Base-by-base conservation (phyloP, 2,888 invertebrate genomes). In the Eledona agricola region DNA sequence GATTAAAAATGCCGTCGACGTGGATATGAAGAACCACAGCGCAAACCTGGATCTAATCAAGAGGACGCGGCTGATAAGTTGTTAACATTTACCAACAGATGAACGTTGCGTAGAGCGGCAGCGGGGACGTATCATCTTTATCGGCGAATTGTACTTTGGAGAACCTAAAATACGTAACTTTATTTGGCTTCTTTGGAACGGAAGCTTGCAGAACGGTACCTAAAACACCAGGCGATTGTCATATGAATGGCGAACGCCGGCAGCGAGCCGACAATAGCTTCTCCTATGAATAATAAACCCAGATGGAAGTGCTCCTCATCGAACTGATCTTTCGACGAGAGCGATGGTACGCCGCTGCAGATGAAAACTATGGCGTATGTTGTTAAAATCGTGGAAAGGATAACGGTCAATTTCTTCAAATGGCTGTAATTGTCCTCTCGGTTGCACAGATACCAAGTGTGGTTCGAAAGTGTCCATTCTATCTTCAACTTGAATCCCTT, bases 321-420 rank as follows among this genome's bases (percentile, higher is more conserved):
- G 4, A 69, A 47, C 12, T 38, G 57, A 42, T 68, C 69, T 4
- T 43, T 64, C 10, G 52, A 22, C 7, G 56, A 28, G 13, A 68
- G 54, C 9, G 28, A 51, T 4, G 69, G 69, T 12, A 55, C 31
- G 6, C 60, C 57, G 32, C 60, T 64, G 1, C 63, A 28, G 2
- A 58, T 20, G 50, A 68, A 32, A 26, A 51, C 45, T 1, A 58
- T 12, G 2, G 49, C 16, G 43, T 53, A 66, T n/a, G 55, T 57
- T 3, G 58, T 58, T 16, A 64, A 19, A 12, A 62, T 32, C 10
- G 55, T 59, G 1, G 66, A 66, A 5, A 63, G 47, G 11, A 67
- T 58, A 20, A 66, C 37, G 1, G 60, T 55, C 2, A 63, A n/a
- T 38, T 63, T 55, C 34, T 63, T 60, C 4, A 57, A 55, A 37